Evolutionary conservation across 2,888 invertebrate genomes (phyloP), one percentile per base, ranked within the genome.

Genomic region (Schrankia costaestrigalis): DNA sequence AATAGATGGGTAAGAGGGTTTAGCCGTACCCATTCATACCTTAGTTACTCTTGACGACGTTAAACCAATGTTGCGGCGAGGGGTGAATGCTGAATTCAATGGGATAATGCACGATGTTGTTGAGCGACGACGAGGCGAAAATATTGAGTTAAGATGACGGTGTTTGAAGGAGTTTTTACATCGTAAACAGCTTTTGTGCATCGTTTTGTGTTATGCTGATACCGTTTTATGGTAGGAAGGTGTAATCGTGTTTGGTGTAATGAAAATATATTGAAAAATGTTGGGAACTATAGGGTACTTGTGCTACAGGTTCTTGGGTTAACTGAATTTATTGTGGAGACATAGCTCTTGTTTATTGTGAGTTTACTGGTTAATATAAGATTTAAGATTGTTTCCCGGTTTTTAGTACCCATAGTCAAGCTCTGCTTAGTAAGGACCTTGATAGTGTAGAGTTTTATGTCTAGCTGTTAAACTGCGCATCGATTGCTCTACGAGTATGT

Each of bases 21-120:
- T 57, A 62, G 66, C 52, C 56, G 60, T 56, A 62, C 65, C 69
- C 67, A 75, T 71, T 61, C 69, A 63, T 18, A 34, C 69, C 65
- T 72, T 68, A 61, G 63, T 69, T 68, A 72, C 76, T 67, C 57
- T 62, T 69, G 58, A 55, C 54, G 61, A 58, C 57, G 66, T 50
- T 63, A 63, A 56, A 66, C 66, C 63, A 54, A 58, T 50, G 38
- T 44, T 30, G 10, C 9, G n/a, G 24, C 5, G 24, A 32, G 29
- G 29, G 28, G 34, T 19, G 35, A 25, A 19, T 10, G 37, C 36
- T 18, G 31, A 35, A 23, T 26, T 56, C 31, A 41, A 54, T 45
- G 39, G 55, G 46, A 42, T 56, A 51, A 56, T 46, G 40, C 38
- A 36, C 40, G 11, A 19, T 17, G 24, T 27, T n/a, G n/a, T n/a